Percentiles rank a stretch among this genome's conserved stretches.
These are phyloP conservation scores for Epirrita christyi DNA, from an alignment of 2,888 invertebrate species.

Conservation along the genomic window DNA sequence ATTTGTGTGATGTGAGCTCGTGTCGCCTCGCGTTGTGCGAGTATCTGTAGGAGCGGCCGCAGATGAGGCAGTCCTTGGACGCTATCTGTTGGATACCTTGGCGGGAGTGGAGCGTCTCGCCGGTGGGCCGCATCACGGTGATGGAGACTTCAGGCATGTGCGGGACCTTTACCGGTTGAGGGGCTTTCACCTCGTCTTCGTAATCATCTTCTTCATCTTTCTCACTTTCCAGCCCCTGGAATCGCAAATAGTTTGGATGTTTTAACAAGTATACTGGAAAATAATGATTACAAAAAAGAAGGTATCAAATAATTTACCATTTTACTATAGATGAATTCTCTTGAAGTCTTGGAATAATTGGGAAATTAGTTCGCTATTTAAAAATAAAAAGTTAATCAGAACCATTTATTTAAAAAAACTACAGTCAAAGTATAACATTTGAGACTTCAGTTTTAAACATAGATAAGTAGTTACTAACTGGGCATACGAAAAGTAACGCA, in stretches of 20 bases:
- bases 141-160: constrained; percentile 79
- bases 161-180: constrained; percentile 56
- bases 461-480: not conserved
- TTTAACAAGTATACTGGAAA: not conserved
- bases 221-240: constrained; percentile 76
- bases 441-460: constrained; percentile 5
- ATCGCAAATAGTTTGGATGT: constrained; percentile 25
- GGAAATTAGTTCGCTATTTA: no score
- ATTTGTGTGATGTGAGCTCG: constrained; percentile 76
- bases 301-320: not conserved
- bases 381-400: no score
- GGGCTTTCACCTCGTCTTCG: constrained; percentile 59
- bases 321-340: not conserved
- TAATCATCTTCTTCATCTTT: constrained; percentile 72
- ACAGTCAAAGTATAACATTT: not conserved
- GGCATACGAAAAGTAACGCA: not conserved
- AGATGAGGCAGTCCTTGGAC: constrained; percentile 80
- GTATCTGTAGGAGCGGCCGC: constrained; percentile 78
- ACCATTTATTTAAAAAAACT: no score
- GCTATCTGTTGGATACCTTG: constrained; percentile 81
- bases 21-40: constrained; percentile 81
- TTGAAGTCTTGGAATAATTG: no score
- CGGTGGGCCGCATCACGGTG: constrained; percentile 76
- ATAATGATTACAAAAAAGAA: not conserved
- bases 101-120: constrained; percentile 73